These are phyloP conservation scores for Monochamus alternatus DNA, from an alignment of 2,888 invertebrate species.

Conservation along the genomic window DNA sequence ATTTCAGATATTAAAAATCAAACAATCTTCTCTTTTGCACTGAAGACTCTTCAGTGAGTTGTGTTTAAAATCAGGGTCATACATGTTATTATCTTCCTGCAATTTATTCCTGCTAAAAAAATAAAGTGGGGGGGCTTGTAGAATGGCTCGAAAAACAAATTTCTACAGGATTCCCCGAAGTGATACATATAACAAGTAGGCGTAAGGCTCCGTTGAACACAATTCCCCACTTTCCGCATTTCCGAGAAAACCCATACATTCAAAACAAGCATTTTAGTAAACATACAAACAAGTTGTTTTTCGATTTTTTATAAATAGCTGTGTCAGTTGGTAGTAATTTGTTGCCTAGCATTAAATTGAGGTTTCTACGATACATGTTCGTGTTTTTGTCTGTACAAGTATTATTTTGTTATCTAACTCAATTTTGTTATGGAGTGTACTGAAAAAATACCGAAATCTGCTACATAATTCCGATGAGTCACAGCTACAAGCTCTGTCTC, in stretches of 20 bases:
- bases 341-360: too few relatives aligned
- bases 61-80: too few relatives aligned
- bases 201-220: background rate
- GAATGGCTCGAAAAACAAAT: background rate
- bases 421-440: constrained; percentile 18
- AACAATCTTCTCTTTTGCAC: too few relatives aligned
- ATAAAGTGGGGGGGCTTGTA: background rate
- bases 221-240: background rate
- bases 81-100: too few relatives aligned
- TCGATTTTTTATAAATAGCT: too few relatives aligned
- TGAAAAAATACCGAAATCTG: constrained; percentile 18
- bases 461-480: constrained; percentile 29
- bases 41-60: too few relatives aligned
- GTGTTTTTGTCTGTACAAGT: too few relatives aligned
- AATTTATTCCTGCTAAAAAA: too few relatives aligned
- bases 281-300: background rate
- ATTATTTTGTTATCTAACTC: too few relatives aligned
- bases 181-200: background rate
- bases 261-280: background rate
- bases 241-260: background rate
- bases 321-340: too few relatives aligned
- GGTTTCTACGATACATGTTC: too few relatives aligned
- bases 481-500: constrained; percentile 17
- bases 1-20: too few relatives aligned
- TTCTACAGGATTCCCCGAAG: background rate